Percentiles rank a stretch among this genome's conserved stretches.
Evolutionary conservation across 2,797 vertebrate species (phyloP).

Genomic region (Enteromius argenteus): DNA sequence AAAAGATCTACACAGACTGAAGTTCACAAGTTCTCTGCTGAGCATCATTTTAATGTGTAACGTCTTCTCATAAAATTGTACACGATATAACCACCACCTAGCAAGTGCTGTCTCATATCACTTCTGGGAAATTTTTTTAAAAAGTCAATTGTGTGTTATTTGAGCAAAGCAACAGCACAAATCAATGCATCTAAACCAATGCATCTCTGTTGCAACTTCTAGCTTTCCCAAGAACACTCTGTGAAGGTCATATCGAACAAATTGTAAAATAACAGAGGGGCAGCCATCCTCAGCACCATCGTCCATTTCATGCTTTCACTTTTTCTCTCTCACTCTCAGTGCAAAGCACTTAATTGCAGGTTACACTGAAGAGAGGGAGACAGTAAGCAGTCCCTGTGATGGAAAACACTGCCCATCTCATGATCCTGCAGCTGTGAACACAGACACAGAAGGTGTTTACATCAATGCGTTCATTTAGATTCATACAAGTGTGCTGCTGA

Average conservation of each 20-base stretch:
- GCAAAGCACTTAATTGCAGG: constrained; percentile 9
- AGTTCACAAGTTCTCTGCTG: neutral
- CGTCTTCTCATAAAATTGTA: neutral
- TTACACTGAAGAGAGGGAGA: neutral
- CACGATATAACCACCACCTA: neutral
- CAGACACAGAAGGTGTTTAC: neutral
- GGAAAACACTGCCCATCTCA: neutral
- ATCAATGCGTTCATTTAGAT: constrained; percentile 7
- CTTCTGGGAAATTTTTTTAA: neutral
- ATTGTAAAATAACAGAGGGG: constrained; percentile 20
- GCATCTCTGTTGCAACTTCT: neutral
- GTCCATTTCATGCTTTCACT: neutral
- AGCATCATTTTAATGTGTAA: neutral
- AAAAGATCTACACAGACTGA: neutral
- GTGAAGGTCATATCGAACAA: constrained; percentile 18
- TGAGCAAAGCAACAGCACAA: neutral
- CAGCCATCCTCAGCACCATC: neutral
- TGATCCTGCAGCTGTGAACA: neutral
- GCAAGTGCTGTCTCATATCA: neutral
- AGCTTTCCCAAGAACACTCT: neutral
- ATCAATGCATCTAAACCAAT: neutral
- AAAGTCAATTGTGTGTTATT: neutral
- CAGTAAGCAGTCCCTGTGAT: neutral
- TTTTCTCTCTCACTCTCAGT: neutral
- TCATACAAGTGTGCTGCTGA: neutral